phyloP scores from a whole-genome alignment of 1,140 invertebrate genomes.

The Meteorus sp. region DNA sequence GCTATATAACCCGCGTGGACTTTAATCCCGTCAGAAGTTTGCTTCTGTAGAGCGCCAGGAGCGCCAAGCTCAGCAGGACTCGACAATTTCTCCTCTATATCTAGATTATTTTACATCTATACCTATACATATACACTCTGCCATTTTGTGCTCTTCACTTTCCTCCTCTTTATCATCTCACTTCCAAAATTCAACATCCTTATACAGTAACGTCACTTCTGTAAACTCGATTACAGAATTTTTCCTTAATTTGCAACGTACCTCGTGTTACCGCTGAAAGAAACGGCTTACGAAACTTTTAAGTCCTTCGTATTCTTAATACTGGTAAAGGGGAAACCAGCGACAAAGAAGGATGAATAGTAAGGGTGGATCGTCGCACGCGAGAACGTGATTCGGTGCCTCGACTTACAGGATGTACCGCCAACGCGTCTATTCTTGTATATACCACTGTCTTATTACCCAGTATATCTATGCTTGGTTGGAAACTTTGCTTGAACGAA shows the following conservation, averaged over 20 bases:
- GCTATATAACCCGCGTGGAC: background rate
- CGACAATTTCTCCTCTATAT: background rate
- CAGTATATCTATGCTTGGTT: too few species aligned
- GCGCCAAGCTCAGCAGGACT: background rate
- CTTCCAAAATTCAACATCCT: background rate
- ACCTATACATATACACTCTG: too few species aligned
- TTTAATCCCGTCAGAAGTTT: constrained; percentile 25
- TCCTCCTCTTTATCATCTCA: constrained; percentile 4
- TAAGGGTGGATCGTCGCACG: background rate
- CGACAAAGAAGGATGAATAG: too few species aligned
- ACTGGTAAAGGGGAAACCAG: too few species aligned
- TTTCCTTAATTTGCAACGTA: constrained; percentile 36
- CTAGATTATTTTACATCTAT: background rate
- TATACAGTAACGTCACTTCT: constrained; percentile 18
- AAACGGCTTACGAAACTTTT: constrained; percentile 33
- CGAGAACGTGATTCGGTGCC: background rate
- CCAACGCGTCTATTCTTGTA: too few species aligned
- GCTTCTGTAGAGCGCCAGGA: background rate
- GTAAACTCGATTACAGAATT: constrained; percentile 37
- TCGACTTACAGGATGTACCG: constrained; percentile 15
- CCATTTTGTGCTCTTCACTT: too few species aligned
- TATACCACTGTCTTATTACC: too few species aligned
- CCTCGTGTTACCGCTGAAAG: constrained; percentile 25
- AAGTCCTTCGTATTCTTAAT: constrained; percentile 14
- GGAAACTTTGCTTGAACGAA: constrained; percentile 14